Percentiles rank a stretch among this genome's conserved stretches.
phyloP scores from a whole-genome alignment of 2,888 invertebrate genomes.

The Agrotis puta region DNA sequence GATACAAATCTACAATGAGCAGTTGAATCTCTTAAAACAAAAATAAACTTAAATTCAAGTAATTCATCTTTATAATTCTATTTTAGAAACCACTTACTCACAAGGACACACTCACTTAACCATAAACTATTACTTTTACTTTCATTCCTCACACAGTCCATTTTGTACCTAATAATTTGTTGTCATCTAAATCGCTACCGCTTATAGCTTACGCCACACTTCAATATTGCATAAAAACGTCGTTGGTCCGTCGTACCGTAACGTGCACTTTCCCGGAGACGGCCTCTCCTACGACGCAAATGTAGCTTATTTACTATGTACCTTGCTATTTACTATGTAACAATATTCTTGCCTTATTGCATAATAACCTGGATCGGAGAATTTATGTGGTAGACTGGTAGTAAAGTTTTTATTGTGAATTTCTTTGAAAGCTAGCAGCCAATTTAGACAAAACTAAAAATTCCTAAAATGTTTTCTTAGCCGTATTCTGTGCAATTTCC shows the following conservation, averaged over 20 bases:
- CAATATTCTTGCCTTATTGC: constrained; percentile 31
- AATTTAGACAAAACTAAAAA: no score
- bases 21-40: no score
- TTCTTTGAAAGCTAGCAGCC: no score
- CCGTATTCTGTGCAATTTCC: no score
- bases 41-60: no score
- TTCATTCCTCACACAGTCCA: no score
- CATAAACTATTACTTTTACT: no score
- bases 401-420: background rate
- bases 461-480: no score
- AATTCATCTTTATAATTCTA: no score
- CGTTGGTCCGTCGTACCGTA: constrained; percentile 70
- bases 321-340: constrained; percentile 31
- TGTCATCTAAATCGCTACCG: constrained; percentile 34
- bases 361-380: constrained; percentile 20
- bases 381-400: background rate
- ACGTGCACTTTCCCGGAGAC: constrained; percentile 78
- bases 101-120: no score
- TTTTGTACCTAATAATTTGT: background rate
- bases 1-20: no score
- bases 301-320: constrained; percentile 31
- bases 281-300: constrained; percentile 40
- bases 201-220: constrained; percentile 36
- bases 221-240: constrained; percentile 73
- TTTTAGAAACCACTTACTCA: no score